phyloP scores from a whole-genome alignment of 92 coral and sea anemone species.

The Micromussa lordhowensis region DNA sequence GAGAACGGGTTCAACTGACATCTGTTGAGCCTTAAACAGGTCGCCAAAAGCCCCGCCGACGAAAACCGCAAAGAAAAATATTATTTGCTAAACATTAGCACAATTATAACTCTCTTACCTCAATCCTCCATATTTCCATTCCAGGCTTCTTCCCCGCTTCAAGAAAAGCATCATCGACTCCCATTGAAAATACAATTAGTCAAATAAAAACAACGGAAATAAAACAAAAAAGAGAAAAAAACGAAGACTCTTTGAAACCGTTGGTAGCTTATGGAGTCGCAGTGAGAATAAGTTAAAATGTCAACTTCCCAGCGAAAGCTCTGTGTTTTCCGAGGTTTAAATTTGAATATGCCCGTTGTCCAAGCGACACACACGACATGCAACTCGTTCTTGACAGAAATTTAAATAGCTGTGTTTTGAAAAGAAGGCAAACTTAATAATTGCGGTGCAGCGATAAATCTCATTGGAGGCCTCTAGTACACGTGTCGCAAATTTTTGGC shows the following conservation, averaged over 20 bases:
- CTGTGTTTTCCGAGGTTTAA: not conserved
- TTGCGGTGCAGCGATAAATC: conserved; percentile 6
- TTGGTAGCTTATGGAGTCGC: not conserved
- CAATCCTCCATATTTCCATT: conserved; percentile 95
- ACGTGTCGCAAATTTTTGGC: conserved; percentile 40
- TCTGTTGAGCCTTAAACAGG: not conserved
- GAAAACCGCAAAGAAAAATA: conserved; percentile 2
- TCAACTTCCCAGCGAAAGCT: not conserved
- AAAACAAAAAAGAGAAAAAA: not conserved
- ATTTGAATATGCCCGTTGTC: conserved; percentile 13
- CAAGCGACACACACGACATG: conserved; percentile 30
- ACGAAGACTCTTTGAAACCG: not conserved
- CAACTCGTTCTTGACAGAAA: conserved; percentile 21
- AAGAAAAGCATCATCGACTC: conserved; percentile 92
- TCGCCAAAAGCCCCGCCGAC: not conserved
- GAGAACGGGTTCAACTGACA: not conserved
- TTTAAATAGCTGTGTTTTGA: conserved; percentile 46
- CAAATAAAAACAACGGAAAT: conserved; percentile 15
- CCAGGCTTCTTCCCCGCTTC: conserved; percentile 91
- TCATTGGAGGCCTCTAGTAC: conserved; percentile 29
- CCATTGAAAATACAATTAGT: conserved; percentile 54
- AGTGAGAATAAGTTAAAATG: not conserved
- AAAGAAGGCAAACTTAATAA: conserved; percentile 13
- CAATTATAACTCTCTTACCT: conserved; percentile 63
- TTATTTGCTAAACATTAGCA: conserved; percentile 1